These are phyloP conservation scores for Trissolcus japonicus DNA, from an alignment of 2,888 invertebrate species.

Conservation along the genomic window DNA sequence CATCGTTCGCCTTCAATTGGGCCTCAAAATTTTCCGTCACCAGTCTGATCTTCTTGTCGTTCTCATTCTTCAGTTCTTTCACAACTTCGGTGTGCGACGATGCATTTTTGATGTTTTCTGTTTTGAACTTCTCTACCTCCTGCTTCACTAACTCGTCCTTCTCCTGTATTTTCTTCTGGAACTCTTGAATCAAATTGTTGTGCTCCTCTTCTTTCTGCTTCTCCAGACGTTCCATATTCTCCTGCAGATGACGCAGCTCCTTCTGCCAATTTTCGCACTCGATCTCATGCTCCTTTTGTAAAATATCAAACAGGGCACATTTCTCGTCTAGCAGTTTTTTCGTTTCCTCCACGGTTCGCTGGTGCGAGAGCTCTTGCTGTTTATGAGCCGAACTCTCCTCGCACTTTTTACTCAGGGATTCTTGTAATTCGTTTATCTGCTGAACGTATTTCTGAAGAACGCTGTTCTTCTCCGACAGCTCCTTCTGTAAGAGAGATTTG, in stretches of 20 bases:
- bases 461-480: conserved; percentile 67
- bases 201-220: conserved; percentile 75
- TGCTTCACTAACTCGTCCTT: conserved; percentile 76
- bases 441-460: conserved; percentile 70
- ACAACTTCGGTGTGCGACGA: conserved; percentile 60
- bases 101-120: conserved; percentile 60
- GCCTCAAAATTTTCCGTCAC: conserved; percentile 72
- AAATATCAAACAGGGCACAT: conserved; percentile 70
- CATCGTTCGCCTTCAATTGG: conserved; percentile 78
- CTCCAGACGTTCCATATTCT: conserved; percentile 73
- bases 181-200: conserved; percentile 77
- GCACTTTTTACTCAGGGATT: conserved; percentile 65
- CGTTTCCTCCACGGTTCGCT: conserved; percentile 72
- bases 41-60: conserved; percentile 61
- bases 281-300: conserved; percentile 69
- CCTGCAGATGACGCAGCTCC: conserved; percentile 67
- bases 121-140: conserved; percentile 62
- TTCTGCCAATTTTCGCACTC: conserved; percentile 63
- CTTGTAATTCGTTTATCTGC: conserved; percentile 67
- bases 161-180: conserved; percentile 78
- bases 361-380: conserved; percentile 64
- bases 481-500: conserved; percentile 70
- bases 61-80: conserved; percentile 64
- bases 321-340: conserved; percentile 71
- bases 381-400: conserved; percentile 62